Evolutionary conservation across 2,113 vertebrate species (phyloP).

Genomic region (Promerops cafer): DNA sequence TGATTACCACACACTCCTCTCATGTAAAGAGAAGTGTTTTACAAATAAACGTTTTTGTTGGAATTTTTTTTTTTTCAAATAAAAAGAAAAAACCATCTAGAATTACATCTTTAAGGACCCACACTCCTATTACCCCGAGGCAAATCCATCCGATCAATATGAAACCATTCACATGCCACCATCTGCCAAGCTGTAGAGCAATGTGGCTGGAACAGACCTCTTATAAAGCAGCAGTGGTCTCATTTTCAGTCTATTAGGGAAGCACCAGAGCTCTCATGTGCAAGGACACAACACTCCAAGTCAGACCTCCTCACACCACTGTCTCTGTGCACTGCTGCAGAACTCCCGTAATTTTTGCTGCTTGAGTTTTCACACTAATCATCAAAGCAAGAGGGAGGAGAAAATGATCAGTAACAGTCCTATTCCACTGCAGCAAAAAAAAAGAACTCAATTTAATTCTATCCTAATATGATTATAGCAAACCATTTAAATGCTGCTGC

Average conservation of each 20-base stretch:
- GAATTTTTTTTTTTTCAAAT: not conserved
- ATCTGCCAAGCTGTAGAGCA: conserved; percentile 85
- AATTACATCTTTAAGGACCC: conserved; percentile 67
- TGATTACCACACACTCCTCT: conserved; percentile 15
- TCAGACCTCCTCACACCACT: conserved; percentile 19
- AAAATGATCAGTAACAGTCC: conserved; percentile 22
- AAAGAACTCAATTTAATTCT: conserved; percentile 46
- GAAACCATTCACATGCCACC: conserved; percentile 86
- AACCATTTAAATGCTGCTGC: conserved; percentile 59
- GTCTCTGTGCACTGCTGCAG: not conserved
- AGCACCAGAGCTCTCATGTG: conserved; percentile 68
- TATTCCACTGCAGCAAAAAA: conserved; percentile 48
- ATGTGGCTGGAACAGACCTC: conserved; percentile 78
- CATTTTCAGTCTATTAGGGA: conserved; percentile 74
- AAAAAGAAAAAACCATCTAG: not conserved
- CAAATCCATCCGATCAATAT: conserved; percentile 87
- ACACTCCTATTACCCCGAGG: conserved; percentile 73
- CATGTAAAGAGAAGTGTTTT: not conserved
- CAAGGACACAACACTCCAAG: conserved; percentile 64
- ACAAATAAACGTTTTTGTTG: not conserved
- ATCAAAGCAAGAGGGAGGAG: conserved; percentile 45
- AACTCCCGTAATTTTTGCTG: not conserved
- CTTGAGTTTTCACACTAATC: not conserved
- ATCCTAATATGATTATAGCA: conserved; percentile 65
- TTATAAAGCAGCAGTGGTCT: conserved; percentile 71